phyloP scores from a whole-genome alignment of 2,113 vertebrate species.

The Passer domesticus region DNA sequence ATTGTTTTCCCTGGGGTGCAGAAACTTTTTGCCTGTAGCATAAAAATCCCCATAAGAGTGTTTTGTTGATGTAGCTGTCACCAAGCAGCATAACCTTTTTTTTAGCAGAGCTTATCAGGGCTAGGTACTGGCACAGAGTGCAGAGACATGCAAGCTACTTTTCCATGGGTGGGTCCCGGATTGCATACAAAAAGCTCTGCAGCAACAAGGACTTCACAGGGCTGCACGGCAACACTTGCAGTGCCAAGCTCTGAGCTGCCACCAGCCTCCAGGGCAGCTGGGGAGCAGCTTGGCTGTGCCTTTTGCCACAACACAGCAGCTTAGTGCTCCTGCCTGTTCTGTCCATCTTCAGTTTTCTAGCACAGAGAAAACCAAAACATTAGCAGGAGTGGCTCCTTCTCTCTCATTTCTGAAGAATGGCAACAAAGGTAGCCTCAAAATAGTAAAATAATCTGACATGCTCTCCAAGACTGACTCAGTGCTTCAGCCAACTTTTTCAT shows the following conservation, averaged over 20 bases:
- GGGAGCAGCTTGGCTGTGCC: not conserved
- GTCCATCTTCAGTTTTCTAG: not conserved
- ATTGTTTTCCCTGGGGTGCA: not conserved
- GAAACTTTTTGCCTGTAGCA: not conserved
- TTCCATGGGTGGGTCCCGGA: not conserved
- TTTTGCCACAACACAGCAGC: not conserved
- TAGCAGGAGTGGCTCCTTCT: not conserved
- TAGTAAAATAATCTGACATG: not conserved
- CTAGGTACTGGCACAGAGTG: not conserved
- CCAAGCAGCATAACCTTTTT: not conserved
- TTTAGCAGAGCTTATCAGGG: not conserved
- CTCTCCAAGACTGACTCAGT: not conserved
- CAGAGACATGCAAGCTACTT: not conserved
- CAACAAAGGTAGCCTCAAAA: not conserved
- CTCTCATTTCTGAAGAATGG: not conserved
- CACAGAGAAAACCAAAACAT: not conserved
- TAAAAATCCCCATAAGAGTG: not conserved
- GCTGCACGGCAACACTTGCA: not conserved
- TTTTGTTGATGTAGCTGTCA: not conserved
- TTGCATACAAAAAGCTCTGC: fast-evolving
- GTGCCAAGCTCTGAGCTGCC: not conserved
- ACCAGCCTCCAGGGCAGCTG: not conserved
- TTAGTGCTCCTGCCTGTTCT: not conserved
- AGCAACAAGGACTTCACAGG: not conserved
- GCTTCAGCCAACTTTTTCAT: not conserved